phyloP scores from a whole-genome alignment of 1,140 invertebrate genomes.

The Drosophila erecta region DNA sequence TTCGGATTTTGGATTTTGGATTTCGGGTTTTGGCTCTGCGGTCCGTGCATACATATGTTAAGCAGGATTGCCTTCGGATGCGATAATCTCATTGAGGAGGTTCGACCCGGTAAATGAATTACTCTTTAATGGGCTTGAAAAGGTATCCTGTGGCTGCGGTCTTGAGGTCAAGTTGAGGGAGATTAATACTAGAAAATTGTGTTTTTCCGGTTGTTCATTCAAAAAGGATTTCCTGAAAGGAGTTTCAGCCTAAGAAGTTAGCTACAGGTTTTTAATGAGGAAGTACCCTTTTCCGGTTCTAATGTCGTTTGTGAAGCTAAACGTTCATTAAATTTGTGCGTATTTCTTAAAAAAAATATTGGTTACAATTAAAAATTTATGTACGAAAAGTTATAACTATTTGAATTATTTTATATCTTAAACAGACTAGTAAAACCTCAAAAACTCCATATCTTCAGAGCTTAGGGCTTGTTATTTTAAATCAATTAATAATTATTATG shows the following conservation, averaged over 20 bases:
- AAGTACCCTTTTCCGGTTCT: neutral
- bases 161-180: constrained; percentile 33
- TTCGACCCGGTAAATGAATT: constrained; percentile 23
- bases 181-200: constrained; percentile 19
- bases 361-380: no score
- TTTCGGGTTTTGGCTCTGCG: constrained; percentile 9
- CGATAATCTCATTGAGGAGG: constrained; percentile 56
- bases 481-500: neutral
- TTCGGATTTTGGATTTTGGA: neutral
- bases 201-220: constrained; percentile 17
- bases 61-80: constrained; percentile 43
- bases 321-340: no score
- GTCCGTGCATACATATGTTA: constrained; percentile 49
- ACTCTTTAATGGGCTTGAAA: constrained; percentile 43
- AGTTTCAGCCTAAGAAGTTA: neutral
- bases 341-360: no score
- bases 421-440: no score
- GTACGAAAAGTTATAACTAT: neutral
- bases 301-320: no score
- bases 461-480: no score
- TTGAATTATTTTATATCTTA: no score
- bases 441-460: no score
- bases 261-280: neutral
- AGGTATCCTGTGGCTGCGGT: constrained; percentile 40
- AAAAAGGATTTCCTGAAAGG: neutral